A percentile compares a stretch with the other conserved stretches of the same genome.
Conservation (phyloP, 2,113 vertebrate species). For the Phasianus colchicus region DNA sequence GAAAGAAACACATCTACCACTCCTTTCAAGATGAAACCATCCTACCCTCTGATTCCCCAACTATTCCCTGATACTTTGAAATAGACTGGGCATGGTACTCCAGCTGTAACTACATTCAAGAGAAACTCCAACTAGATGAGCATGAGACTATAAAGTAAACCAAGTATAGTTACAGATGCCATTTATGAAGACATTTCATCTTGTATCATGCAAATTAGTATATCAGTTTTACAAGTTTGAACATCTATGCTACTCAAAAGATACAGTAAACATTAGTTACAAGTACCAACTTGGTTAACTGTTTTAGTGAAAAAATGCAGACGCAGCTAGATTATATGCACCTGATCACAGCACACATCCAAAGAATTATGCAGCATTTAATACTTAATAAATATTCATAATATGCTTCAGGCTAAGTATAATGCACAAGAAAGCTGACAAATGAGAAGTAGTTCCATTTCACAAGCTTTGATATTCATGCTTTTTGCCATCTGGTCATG, state of each 20-base stretch:
- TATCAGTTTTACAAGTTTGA: not conserved
- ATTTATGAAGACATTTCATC: not conserved
- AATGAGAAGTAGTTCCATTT: not conserved
- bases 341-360: not conserved
- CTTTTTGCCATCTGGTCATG: not conserved
- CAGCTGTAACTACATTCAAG: not conserved
- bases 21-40: not conserved
- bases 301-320: not conserved
- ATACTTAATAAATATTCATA: not conserved
- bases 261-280: not conserved
- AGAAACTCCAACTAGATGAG: not conserved
- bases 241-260: not conserved
- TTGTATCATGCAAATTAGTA: not conserved
- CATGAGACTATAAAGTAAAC: not conserved
- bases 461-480: not conserved
- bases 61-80: not conserved
- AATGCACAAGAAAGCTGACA: not conserved
- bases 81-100: not conserved
- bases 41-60: not conserved
- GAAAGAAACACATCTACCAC: not conserved
- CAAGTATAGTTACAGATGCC: not conserved
- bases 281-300: not conserved
- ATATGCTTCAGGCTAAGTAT: not conserved
- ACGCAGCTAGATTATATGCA: not conserved
- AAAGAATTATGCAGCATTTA: not conserved